These are phyloP conservation scores for Synanthedon myopaeformis DNA, from an alignment of 2,888 invertebrate species.

Conservation along the genomic window DNA sequence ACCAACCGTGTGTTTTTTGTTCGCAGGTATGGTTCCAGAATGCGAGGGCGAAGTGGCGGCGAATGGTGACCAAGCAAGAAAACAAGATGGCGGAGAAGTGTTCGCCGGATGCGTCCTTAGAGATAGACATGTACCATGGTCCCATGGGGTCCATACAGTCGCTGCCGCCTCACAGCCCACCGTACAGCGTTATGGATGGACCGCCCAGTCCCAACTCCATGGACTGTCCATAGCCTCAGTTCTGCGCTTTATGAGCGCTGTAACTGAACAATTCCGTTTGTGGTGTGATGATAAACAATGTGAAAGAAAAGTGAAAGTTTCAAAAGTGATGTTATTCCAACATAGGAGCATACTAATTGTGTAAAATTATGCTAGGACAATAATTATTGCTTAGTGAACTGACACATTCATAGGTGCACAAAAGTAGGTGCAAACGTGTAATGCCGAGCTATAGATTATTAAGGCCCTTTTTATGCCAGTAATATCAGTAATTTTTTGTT, in stretches of 20 bases:
- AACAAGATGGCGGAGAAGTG: conserved; percentile 80
- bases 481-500: too few species aligned
- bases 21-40: conserved; percentile 96
- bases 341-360: background rate
- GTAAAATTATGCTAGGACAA: background rate
- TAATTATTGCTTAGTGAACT: background rate
- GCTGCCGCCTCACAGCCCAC: conserved; percentile 77
- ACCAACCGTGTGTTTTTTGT: conserved; percentile 41
- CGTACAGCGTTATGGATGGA: conserved; percentile 75
- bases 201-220: conserved; percentile 78
- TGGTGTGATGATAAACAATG: conserved; percentile 14
- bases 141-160: conserved; percentile 76
- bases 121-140: conserved; percentile 74
- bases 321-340: background rate
- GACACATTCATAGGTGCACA: background rate
- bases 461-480: too few species aligned
- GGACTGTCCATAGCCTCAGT: conserved; percentile 77
- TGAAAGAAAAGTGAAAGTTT: background rate
- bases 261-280: background rate
- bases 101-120: conserved; percentile 73
- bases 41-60: conserved; percentile 92
- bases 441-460: too few species aligned
- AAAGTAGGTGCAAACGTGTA: background rate
- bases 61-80: conserved; percentile 86
- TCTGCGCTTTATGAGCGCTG: conserved; percentile 56